Evolutionary conservation across 2,113 vertebrate species (phyloP).

Genomic region (Forbesichthys agassizii): DNA sequence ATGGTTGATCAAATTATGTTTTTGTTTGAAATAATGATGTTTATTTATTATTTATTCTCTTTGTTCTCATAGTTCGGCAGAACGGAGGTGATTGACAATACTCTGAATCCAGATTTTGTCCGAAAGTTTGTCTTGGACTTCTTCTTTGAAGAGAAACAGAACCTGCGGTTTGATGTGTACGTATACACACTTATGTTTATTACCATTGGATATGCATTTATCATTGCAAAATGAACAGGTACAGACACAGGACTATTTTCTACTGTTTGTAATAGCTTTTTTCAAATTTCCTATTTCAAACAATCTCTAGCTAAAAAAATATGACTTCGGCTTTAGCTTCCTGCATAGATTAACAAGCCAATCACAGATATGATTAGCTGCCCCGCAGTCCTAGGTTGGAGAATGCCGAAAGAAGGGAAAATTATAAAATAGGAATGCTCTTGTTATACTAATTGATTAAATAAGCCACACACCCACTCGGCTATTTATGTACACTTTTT

Average conservation of each 20-base stretch:
- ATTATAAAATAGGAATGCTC: background rate
- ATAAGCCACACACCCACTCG: slow-evolving; percentile 14
- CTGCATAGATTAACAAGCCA: slow-evolving; percentile 13
- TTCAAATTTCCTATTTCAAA: too few relatives aligned
- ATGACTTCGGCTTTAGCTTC: too few relatives aligned
- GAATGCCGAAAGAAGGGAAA: slow-evolving; percentile 9
- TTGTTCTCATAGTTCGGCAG: slow-evolving; percentile 83
- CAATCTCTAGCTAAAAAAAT: too few relatives aligned
- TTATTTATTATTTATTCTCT: background rate
- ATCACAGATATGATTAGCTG: slow-evolving; percentile 14
- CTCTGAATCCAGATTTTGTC: slow-evolving; percentile 94
- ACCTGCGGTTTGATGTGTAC: slow-evolving; percentile 89
- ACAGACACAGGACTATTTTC: too few relatives aligned
- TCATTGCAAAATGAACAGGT: too few relatives aligned
- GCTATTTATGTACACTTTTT: slow-evolving; percentile 24
- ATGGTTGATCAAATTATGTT: too few relatives aligned
- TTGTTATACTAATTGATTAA: slow-evolving; percentile 25
- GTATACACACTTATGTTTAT: slow-evolving; percentile 42
- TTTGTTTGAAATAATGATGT: background rate
- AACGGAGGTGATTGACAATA: slow-evolving; percentile 96
- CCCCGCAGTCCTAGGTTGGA: slow-evolving; percentile 15
- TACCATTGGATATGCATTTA: background rate
- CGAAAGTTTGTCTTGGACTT: slow-evolving; percentile 96
- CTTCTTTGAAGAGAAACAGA: slow-evolving; percentile 97
- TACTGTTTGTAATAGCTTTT: too few relatives aligned